Evolutionary conservation across 2,797 vertebrate species (phyloP).

Genomic region (Gadopsis bispinosus): DNA sequence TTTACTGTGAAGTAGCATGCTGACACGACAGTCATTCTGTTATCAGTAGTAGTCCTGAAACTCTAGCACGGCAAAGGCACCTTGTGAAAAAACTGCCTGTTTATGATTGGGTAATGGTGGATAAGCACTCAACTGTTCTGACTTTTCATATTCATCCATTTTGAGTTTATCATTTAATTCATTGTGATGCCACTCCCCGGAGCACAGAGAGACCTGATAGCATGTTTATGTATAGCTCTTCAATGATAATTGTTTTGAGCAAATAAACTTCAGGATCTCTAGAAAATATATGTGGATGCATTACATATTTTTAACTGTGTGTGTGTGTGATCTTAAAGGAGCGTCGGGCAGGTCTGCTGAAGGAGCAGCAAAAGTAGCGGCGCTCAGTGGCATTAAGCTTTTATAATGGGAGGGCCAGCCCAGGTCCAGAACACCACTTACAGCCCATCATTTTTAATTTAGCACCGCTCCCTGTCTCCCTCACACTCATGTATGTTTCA

Average conservation of each 20-base stretch:
- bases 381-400: slow-evolving; percentile 76
- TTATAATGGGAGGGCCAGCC: slow-evolving; percentile 66
- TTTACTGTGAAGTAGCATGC: slow-evolving; percentile 24
- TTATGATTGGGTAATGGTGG: slow-evolving; percentile 37
- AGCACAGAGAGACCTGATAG: slow-evolving; percentile 4
- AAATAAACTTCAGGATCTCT: background rate
- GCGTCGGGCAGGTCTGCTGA: slow-evolving; percentile 52
- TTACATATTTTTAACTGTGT: background rate
- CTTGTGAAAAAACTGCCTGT: slow-evolving; percentile 34
- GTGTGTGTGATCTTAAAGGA: slow-evolving; percentile 33
- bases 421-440: slow-evolving; percentile 77
- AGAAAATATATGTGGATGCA: background rate
- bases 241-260: slow-evolving; percentile 30
- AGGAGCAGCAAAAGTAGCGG: slow-evolving; percentile 42
- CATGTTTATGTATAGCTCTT: slow-evolving; percentile 13
- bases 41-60: slow-evolving; percentile 42
- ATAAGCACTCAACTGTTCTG: slow-evolving; percentile 22
- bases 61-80: slow-evolving; percentile 35
- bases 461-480: slow-evolving; percentile 69
- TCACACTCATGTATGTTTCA: slow-evolving; percentile 80
- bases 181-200: slow-evolving; percentile 7
- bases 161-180: slow-evolving; percentile 45
- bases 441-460: slow-evolving; percentile 84
- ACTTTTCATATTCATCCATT: slow-evolving; percentile 36
- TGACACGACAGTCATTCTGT: slow-evolving; percentile 39